Evolutionary conservation across 1,140 invertebrate species (phyloP), one percentile per base, ranked within the genome.

Genomic region (Leptonema lineaticorne): DNA sequence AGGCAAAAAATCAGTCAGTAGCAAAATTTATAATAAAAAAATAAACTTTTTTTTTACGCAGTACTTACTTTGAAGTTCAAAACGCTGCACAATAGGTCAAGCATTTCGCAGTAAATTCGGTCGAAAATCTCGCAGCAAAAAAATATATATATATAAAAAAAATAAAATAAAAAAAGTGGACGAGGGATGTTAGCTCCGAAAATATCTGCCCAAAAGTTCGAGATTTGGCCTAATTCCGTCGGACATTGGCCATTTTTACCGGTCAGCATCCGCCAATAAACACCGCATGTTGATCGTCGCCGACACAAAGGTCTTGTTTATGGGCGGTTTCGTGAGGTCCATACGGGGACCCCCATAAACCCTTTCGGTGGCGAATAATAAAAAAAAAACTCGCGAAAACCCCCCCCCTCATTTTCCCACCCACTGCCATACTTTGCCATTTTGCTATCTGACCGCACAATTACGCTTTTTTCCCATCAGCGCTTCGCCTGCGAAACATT

Each of bases 291-390:
- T 64, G 62, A 64, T 64, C 62, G 62, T 26, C 45, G 27, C 30
- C 62, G 45, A 64, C 62, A 64, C 62, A 64, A 64, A 64, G 62
- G 62, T 64, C 62, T 64, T 64, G 62, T 64, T 64, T 64, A 64
- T 64, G 62, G 62, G 24, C 33, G 62, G 14, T 30, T 46, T 18
- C 24, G 11, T 48, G 16, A 26, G 45, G 45, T 9, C 48, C 6
- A 24, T 6, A 56, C 24, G 22, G 30, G 11, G 58, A 27, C 45
- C 60, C 27, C 62, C 45, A 48, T 50, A 50, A 50, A 50, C 45
- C 45, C 26, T 7, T 48, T 16, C 16, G 46, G 50, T 7, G 9
- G 8, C 20, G 22, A 20, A 22, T 16, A 9, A 41, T 41, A 41
- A 41, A 41, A 16, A 14, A n/a, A n/a, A n/a, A n/a, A n/a, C n/a